These are phyloP conservation scores for Slavum lentiscoides DNA, from an alignment of 2,888 invertebrate genomes.

Conservation along the genomic window DNA sequence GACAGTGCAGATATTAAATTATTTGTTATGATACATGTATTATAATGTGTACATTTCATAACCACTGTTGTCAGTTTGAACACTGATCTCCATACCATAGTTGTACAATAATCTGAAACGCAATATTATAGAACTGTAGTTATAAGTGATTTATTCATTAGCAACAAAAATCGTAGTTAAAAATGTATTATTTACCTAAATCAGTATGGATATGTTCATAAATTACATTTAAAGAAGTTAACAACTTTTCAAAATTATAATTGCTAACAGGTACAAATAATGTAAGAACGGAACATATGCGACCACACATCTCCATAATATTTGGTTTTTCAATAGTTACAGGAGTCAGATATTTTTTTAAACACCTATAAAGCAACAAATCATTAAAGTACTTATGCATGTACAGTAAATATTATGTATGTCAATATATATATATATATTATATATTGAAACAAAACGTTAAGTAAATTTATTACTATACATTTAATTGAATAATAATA, in stretches of 20 bases:
- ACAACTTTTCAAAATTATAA: slow-evolving; percentile 42
- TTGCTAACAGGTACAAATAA: slow-evolving; percentile 31
- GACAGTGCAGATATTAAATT: slow-evolving; percentile 30
- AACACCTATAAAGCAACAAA: slow-evolving; percentile 17
- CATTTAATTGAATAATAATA: too few species aligned
- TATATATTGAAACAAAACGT: neutral
- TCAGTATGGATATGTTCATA: slow-evolving; percentile 8
- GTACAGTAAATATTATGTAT: neutral
- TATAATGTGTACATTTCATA: slow-evolving; percentile 15
- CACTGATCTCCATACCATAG: slow-evolving; percentile 43
- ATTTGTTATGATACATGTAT: slow-evolving; percentile 31
- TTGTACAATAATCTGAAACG: slow-evolving; percentile 44
- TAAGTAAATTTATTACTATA: neutral
- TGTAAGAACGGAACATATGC: slow-evolving; percentile 40
- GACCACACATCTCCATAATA: slow-evolving; percentile 47
- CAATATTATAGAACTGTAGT: neutral
- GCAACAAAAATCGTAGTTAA: neutral
- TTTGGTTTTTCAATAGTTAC: slow-evolving; percentile 14
- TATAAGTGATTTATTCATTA: neutral
- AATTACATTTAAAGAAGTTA: slow-evolving; percentile 31
- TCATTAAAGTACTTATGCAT: neutral
- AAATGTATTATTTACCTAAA: slow-evolving; percentile 22
- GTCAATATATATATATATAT: neutral
- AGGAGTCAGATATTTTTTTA: slow-evolving; percentile 32
- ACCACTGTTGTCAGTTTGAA: slow-evolving; percentile 28